A percentile compares a stretch with the other conserved stretches of the same genome.
phyloP scores from a whole-genome alignment of 2,888 invertebrate genomes.

The Sinotaia quadrata region DNA sequence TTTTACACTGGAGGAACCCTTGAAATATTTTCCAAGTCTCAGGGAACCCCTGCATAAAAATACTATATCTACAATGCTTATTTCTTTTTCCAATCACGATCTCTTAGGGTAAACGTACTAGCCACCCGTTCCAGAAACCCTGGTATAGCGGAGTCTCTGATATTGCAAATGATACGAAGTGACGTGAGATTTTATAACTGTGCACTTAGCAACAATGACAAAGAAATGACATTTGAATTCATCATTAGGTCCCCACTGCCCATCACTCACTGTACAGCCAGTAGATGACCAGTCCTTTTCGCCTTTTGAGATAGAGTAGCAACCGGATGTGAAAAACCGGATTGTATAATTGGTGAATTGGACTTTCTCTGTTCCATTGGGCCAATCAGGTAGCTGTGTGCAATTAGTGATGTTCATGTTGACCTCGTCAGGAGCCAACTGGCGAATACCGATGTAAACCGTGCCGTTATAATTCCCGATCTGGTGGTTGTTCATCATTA shows the following conservation, averaged over 20 bases:
- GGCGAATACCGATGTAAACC: constrained; percentile 68
- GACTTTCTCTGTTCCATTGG: constrained; percentile 45
- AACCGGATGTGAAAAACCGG: constrained; percentile 68
- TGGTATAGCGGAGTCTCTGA: no score
- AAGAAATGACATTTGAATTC: no score
- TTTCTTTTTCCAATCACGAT: no score
- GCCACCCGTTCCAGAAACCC: no score
- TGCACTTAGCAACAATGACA: no score
- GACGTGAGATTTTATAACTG: not conserved
- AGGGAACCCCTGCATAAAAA: no score
- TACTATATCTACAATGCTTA: no score
- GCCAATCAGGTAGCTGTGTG: constrained; percentile 46
- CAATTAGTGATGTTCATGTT: constrained; percentile 56
- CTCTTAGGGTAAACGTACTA: no score
- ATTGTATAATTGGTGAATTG: constrained; percentile 68
- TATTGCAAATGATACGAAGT: not conserved
- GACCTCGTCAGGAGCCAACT: constrained; percentile 50
- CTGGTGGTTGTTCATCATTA: constrained; percentile 53
- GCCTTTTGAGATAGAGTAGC: constrained; percentile 64
- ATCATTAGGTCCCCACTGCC: no score
- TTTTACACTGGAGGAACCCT: no score
- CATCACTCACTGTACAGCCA: constrained; percentile 43
- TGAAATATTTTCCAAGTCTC: no score
- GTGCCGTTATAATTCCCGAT: constrained; percentile 57
- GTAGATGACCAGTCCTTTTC: constrained; percentile 52